phyloP scores from a whole-genome alignment of 1,140 invertebrate genomes.

The Psix sp. region DNA sequence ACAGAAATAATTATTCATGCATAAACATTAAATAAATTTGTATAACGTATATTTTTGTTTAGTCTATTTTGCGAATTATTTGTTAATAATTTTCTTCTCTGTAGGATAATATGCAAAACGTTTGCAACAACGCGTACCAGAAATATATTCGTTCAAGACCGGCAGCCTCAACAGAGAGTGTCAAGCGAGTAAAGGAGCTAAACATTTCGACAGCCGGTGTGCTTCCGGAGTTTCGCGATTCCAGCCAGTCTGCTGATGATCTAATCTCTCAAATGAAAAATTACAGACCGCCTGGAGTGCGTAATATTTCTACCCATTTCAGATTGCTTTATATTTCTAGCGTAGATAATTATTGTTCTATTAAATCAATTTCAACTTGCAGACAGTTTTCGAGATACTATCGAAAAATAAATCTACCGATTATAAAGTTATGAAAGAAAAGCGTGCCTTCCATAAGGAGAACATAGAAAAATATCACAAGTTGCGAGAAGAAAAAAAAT shows the following conservation, averaged over 20 bases:
- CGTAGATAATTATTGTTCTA: not conserved
- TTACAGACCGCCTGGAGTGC: constrained; percentile 90
- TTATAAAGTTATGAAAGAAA: constrained; percentile 85
- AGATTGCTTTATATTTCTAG: not conserved
- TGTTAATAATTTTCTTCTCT: constrained; percentile 18
- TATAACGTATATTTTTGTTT: too few relatives aligned
- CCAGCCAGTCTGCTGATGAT: constrained; percentile 65
- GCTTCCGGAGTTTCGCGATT: constrained; percentile 67
- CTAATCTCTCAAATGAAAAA: constrained; percentile 88
- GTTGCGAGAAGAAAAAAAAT: constrained; percentile 73
- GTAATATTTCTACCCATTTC: too few relatives aligned
- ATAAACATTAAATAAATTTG: too few relatives aligned
- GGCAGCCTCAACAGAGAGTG: constrained; percentile 91
- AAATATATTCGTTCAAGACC: constrained; percentile 93
- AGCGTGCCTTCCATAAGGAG: constrained; percentile 81
- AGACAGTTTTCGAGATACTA: constrained; percentile 97
- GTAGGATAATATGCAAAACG: constrained; percentile 85
- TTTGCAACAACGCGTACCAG: constrained; percentile 92
- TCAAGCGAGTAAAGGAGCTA: constrained; percentile 87
- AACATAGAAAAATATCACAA: constrained; percentile 77
- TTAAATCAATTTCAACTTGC: constrained; percentile 51
- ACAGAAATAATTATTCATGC: too few relatives aligned
- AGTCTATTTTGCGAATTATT: too few relatives aligned
- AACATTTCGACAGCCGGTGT: constrained; percentile 76
- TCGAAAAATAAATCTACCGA: constrained; percentile 86